A percentile compares a stretch with the other conserved stretches of the same genome.
These are phyloP conservation scores for Drosophila pachea DNA, from an alignment of 1,140 invertebrate species.

Conservation along the genomic window DNA sequence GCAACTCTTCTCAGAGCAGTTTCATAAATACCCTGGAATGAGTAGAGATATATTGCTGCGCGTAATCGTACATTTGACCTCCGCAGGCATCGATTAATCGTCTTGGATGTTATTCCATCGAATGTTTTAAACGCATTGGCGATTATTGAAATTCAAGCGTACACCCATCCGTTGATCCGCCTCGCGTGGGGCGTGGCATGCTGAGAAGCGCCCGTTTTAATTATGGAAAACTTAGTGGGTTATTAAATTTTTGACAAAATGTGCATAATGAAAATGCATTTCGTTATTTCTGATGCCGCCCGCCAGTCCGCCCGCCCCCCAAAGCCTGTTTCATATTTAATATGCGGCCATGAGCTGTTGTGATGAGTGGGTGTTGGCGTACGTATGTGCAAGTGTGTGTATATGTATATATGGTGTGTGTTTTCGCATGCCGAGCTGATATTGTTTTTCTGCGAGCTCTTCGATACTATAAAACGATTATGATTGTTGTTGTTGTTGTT, in stretches of 20 bases:
- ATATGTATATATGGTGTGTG: not conserved
- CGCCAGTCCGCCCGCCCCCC: not conserved
- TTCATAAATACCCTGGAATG: too few species aligned
- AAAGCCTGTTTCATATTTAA: conserved; percentile 17
- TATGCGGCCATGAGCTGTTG: conserved; percentile 9
- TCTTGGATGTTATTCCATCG: not conserved
- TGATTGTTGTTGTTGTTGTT: conserved; percentile 14
- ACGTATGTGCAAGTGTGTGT: not conserved
- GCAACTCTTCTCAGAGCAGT: too few species aligned
- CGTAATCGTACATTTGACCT: too few species aligned
- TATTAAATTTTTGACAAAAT: conserved; percentile 30
- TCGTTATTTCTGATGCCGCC: conserved; percentile 19
- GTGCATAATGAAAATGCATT: conserved; percentile 26
- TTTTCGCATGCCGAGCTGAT: conserved; percentile 1
- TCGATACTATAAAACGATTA: conserved; percentile 38
- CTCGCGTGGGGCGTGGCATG: too few species aligned
- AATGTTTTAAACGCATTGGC: conserved; percentile 7
- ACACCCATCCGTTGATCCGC: too few species aligned
- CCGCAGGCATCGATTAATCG: too few species aligned
- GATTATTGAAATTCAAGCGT: conserved; percentile 12
- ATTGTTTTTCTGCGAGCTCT: conserved; percentile 27
- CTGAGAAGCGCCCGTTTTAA: conserved; percentile 11
- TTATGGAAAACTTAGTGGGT: conserved; percentile 23
- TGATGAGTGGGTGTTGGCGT: not conserved
- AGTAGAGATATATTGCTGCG: too few species aligned